Evolutionary conservation across 1,140 invertebrate genomes (phyloP).

Genomic region (Eupeodes corollae): DNA sequence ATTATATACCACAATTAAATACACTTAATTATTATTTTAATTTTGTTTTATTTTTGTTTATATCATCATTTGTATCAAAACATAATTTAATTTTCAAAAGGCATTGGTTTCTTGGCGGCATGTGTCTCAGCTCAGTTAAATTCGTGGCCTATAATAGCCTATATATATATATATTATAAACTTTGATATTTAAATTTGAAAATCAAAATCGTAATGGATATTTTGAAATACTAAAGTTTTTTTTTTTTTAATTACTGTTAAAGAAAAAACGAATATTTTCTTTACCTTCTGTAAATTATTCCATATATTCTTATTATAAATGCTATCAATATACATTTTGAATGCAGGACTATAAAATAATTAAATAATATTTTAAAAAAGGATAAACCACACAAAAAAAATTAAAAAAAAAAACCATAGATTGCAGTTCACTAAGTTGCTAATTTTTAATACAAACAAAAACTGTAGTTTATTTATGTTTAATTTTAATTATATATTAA

Average conservation of each 20-base stretch:
- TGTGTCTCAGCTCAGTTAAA: constrained; percentile 27
- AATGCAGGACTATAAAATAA: too few relatives aligned
- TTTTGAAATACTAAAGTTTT: neutral
- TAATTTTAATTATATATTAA: too few relatives aligned
- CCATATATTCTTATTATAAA: neutral
- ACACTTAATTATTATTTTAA: neutral
- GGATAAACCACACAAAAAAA: too few relatives aligned
- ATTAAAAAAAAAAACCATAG: too few relatives aligned
- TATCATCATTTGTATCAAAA: too few relatives aligned
- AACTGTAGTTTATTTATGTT: too few relatives aligned
- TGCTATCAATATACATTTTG: neutral
- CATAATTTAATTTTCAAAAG: constrained; percentile 23
- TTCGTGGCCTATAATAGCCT: neutral
- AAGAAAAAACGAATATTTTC: neutral
- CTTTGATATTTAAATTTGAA: neutral
- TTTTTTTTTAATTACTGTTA: neutral
- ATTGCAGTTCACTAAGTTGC: too few relatives aligned
- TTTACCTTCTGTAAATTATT: constrained; percentile 3
- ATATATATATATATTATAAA: neutral
- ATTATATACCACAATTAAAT: too few relatives aligned
- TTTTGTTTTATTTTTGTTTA: too few relatives aligned
- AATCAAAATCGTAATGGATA: neutral
- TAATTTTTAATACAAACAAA: too few relatives aligned
- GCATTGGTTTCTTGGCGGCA: constrained; percentile 44
- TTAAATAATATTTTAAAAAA: too few relatives aligned